Evolutionary conservation across 2,888 invertebrate species (phyloP).

Genomic region (Dolichopus griseipennis): DNA sequence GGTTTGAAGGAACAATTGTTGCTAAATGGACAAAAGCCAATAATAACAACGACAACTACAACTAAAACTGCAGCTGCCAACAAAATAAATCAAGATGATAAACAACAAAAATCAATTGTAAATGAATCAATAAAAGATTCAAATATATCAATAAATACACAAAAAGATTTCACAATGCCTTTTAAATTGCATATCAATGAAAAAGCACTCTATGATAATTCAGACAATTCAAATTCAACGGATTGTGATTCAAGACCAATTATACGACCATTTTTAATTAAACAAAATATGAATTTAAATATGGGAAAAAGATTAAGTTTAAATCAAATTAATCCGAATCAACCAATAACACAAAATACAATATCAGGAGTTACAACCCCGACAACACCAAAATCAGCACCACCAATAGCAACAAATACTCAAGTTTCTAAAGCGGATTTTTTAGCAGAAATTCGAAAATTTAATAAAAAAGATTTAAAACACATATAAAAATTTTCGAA

Average conservation of each 20-base stretch:
- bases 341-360: not conserved
- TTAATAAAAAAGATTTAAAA: not conserved
- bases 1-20: not conserved
- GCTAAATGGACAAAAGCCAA: not conserved
- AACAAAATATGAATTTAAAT: constrained; percentile 21
- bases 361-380: constrained; percentile 30
- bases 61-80: no score
- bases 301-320: constrained; percentile 13
- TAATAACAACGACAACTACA: no score
- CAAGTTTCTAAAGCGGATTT: not conserved
- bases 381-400: constrained; percentile 30
- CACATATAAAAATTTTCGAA: no score
- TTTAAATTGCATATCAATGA: not conserved
- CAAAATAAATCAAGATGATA: no score
- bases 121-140: no score
- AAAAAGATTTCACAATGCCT: not conserved
- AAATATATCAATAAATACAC: no score
- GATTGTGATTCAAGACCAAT: not conserved
- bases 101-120: no score
- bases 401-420: not conserved
- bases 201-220: not conserved
- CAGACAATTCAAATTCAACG: not conserved
- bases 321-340: constrained; percentile 15
- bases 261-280: constrained; percentile 12
- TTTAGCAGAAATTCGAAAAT: not conserved